Percentiles rank a stretch among this genome's conserved stretches.
phyloP scores from a whole-genome alignment of 2,888 invertebrate species.

The Lycia hirtaria region DNA sequence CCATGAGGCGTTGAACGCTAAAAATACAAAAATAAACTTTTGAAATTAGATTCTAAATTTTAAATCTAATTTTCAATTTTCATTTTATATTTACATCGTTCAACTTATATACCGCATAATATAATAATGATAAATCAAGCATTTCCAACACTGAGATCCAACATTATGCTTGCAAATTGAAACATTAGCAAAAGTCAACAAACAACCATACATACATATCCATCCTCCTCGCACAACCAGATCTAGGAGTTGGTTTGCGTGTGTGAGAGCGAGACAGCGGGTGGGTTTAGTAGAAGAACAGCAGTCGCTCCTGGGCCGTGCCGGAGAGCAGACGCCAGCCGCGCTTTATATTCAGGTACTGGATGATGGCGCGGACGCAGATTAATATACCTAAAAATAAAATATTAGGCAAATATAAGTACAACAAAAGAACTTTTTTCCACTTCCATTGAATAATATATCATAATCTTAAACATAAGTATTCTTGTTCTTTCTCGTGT shows the following conservation, averaged over 20 bases:
- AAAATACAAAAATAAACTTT: no score
- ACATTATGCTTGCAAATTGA: slow-evolving; percentile 6
- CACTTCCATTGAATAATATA: no score
- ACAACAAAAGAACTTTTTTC: no score
- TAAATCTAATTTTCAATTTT: no score
- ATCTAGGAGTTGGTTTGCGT: slow-evolving; percentile 40
- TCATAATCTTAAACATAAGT: no score
- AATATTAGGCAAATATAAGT: background rate
- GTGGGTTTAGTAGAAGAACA: slow-evolving; percentile 91
- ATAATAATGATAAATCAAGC: background rate
- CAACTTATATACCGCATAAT: no score
- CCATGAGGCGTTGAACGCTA: no score
- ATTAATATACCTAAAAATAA: slow-evolving; percentile 90
- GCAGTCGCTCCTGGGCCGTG: slow-evolving; percentile 93
- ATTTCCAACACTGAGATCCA: slow-evolving; percentile 1
- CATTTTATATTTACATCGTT: no score
- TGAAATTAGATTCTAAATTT: no score
- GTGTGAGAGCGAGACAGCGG: slow-evolving; percentile 54
- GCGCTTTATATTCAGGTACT: slow-evolving; percentile 95
- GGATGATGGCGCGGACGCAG: slow-evolving; percentile 94
- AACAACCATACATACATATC: slow-evolving; percentile 38
- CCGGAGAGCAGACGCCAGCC: slow-evolving; percentile 95
- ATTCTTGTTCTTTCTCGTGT: no score
- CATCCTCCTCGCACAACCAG: slow-evolving; percentile 53
- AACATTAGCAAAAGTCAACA: background rate